Conservation (phyloP, 2,888 invertebrate genomes). For the Eretmocerus hayati region DNA sequence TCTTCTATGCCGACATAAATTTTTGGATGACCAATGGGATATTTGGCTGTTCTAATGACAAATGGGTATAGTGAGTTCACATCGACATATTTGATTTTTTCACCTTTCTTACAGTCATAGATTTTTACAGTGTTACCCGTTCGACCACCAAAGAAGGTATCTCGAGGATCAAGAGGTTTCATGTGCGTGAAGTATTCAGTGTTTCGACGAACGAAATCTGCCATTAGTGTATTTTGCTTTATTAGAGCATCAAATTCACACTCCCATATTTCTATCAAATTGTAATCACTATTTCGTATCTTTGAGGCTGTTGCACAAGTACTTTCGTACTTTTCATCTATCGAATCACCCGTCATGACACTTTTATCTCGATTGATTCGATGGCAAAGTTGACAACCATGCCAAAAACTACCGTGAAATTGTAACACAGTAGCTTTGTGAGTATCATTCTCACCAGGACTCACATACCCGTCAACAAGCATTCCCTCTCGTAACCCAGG, state of each 20-base stretch:
- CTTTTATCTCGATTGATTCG: neutral
- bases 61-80: conserved; percentile 21
- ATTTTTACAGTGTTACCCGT: neutral
- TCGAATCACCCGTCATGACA: neutral
- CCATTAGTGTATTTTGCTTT: neutral
- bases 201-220: too few relatives aligned
- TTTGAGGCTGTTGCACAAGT: neutral
- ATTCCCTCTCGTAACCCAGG: too few relatives aligned
- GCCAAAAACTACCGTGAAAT: neutral
- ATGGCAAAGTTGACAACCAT: neutral
- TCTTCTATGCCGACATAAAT: conserved; percentile 24
- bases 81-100: conserved; percentile 12
- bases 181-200: too few relatives aligned
- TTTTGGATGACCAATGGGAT: conserved; percentile 30
- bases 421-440: neutral
- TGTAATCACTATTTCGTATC: neutral
- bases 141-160: conserved; percentile 6
- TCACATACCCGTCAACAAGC: too few relatives aligned
- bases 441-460: neutral
- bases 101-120: neutral
- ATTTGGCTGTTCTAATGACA: conserved; percentile 28
- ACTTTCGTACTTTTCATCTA: neutral
- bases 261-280: neutral
- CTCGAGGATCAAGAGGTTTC: conserved; percentile 7
- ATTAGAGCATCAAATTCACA: neutral